phyloP scores from a whole-genome alignment of 2,113 vertebrate genomes.

The Phylloscopus trochiloides region DNA sequence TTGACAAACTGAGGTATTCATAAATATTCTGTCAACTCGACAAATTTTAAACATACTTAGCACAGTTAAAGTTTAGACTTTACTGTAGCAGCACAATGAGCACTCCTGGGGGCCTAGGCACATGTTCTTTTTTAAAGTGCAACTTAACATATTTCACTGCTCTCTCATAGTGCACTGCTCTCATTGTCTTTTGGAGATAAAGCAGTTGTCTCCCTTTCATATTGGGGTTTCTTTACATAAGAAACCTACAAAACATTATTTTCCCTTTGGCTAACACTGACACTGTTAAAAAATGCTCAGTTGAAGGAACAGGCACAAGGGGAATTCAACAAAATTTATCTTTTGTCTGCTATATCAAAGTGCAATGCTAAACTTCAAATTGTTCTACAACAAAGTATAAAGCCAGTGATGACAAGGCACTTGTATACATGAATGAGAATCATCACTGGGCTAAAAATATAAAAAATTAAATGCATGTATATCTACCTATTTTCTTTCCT shows the following conservation, averaged over 20 bases:
- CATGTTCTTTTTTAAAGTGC: neutral
- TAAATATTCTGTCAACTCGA: neutral
- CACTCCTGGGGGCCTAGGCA: neutral
- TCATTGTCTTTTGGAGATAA: neutral
- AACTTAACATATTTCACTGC: neutral
- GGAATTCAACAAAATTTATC: neutral
- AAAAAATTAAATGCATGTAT: neutral
- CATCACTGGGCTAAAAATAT: neutral
- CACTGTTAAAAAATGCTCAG: neutral
- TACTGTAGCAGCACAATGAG: neutral
- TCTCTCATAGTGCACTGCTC: neutral
- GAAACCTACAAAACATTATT: neutral
- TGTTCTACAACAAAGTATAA: neutral
- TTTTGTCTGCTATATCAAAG: neutral
- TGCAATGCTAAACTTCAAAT: neutral
- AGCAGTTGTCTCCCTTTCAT: neutral
- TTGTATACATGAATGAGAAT: neutral
- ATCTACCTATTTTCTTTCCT: neutral
- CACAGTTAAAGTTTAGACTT: neutral
- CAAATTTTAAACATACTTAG: neutral
- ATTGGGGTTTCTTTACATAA: neutral
- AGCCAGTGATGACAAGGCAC: neutral
- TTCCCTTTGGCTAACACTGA: neutral
- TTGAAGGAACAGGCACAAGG: neutral
- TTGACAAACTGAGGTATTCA: neutral